Evolutionary conservation across 2,113 vertebrate species (phyloP).

Genomic region (Nettapus auritus): DNA sequence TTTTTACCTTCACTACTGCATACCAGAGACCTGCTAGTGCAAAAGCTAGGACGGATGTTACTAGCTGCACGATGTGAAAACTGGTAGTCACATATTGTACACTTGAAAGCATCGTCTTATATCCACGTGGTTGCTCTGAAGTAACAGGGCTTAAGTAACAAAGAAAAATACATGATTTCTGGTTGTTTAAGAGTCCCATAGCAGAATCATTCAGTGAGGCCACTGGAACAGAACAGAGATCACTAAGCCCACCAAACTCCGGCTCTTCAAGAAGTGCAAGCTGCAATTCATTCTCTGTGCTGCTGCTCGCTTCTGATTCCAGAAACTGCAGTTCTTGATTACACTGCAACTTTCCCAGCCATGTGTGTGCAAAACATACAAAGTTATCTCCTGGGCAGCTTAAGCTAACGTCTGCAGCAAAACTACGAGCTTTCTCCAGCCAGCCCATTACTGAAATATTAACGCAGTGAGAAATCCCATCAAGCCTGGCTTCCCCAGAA

Average conservation of each 20-base stretch:
- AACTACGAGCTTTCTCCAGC: neutral
- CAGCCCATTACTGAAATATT: neutral
- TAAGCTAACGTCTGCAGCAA: neutral
- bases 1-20: slow-evolving; percentile 52
- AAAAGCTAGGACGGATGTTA: slow-evolving; percentile 40
- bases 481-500: neutral
- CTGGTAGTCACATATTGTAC: neutral
- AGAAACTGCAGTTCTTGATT: neutral
- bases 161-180: neutral
- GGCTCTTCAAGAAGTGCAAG: neutral
- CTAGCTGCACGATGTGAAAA: slow-evolving; percentile 22
- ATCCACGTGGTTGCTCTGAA: slow-evolving; percentile 32
- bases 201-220: neutral
- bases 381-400: neutral
- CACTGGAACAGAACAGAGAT: neutral
- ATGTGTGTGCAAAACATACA: slow-evolving; percentile 55
- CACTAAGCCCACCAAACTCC: neutral
- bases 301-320: slow-evolving; percentile 10
- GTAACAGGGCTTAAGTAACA: slow-evolving; percentile 9
- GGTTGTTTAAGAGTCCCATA: neutral
- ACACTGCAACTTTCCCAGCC: slow-evolving; percentile 12
- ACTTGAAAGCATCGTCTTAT: slow-evolving; percentile 30
- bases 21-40: slow-evolving; percentile 48
- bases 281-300: neutral
- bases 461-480: neutral